Conservation (phyloP, 2,797 vertebrate genomes). For the Molothrus aeneus region DNA sequence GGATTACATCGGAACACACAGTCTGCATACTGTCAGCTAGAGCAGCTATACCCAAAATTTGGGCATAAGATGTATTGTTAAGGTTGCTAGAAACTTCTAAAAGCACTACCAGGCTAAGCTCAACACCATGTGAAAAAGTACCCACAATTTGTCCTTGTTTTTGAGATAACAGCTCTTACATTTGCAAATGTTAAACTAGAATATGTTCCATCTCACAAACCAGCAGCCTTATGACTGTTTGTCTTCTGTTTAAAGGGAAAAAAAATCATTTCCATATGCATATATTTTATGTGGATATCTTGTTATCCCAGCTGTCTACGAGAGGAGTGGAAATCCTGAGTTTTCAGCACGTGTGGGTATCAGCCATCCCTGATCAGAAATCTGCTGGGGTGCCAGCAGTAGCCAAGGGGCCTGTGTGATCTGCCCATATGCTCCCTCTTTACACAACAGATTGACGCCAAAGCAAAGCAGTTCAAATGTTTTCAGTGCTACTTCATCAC, state of each 20-base stretch:
- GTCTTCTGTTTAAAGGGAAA: not conserved
- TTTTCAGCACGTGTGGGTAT: not conserved
- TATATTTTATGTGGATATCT: not conserved
- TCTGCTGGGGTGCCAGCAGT: not conserved
- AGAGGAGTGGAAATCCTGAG: not conserved
- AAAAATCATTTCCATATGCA: not conserved
- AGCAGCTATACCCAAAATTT: not conserved
- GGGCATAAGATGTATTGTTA: not conserved
- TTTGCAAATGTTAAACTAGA: not conserved
- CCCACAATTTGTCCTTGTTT: not conserved
- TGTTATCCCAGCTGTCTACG: not conserved
- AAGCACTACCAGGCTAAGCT: not conserved
- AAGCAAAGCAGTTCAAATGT: not conserved
- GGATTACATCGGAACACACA: not conserved
- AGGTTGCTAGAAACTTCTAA: not conserved
- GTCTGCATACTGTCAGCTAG: not conserved
- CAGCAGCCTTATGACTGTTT: not conserved
- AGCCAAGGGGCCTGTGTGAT: not conserved
- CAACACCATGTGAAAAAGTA: not conserved
- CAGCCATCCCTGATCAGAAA: not conserved
- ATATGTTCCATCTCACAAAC: not conserved
- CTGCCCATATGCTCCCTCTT: slow-evolving; percentile 14
- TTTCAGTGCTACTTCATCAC: not conserved
- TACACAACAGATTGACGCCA: slow-evolving; percentile 27
- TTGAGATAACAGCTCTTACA: not conserved